Percentiles rank a stretch among this genome's conserved stretches.
phyloP scores from a whole-genome alignment of 2,113 vertebrate species.

The Cryptotis parvus region DNA sequence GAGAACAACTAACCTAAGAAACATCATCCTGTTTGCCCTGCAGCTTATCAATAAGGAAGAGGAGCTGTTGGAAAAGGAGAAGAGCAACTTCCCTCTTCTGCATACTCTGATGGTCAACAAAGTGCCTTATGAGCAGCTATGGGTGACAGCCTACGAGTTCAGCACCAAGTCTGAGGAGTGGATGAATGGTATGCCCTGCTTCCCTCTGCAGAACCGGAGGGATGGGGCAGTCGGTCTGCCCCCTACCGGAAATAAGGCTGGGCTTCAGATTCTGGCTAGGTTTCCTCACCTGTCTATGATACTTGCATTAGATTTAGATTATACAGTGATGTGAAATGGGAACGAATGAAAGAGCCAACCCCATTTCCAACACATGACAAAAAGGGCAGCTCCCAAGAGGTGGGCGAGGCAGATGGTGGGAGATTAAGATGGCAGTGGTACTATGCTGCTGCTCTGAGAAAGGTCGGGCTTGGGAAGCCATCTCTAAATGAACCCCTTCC shows the following conservation, averaged over 20 bases:
- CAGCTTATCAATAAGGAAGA: constrained; percentile 95
- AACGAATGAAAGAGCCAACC: not conserved
- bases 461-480: not conserved
- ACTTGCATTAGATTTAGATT: not conserved
- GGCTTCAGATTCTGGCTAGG: constrained; percentile 15
- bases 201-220: not conserved
- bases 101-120: constrained; percentile 89
- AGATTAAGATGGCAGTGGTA: not conserved
- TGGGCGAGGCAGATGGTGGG: not conserved
- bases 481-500: not conserved
- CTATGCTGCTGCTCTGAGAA: not conserved
- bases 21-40: not conserved
- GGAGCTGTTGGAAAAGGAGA: constrained; percentile 89
- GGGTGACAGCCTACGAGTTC: constrained; percentile 91
- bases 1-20: not conserved
- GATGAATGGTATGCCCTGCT: constrained; percentile 90
- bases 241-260: not conserved
- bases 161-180: constrained; percentile 91
- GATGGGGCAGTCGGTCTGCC: not conserved
- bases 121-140: constrained; percentile 93
- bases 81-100: constrained; percentile 91
- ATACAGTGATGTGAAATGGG: not conserved
- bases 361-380: not conserved
- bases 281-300: constrained; percentile 7
- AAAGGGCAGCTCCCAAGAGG: not conserved